Conservation (phyloP, 2,797 vertebrate genomes). For the Onychomys torridus region DNA sequence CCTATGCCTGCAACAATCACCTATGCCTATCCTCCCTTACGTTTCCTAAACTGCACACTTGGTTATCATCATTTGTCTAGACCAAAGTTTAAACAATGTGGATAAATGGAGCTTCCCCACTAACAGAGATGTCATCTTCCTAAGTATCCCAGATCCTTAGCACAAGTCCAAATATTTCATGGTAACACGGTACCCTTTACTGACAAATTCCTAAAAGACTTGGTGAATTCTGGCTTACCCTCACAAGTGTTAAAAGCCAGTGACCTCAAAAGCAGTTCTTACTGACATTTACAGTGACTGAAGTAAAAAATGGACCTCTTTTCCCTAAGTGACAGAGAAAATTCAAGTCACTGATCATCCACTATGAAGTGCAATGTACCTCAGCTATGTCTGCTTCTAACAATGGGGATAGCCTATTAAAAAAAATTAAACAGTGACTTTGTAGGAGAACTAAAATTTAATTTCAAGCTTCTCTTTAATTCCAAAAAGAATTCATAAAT, state of each 20-base stretch:
- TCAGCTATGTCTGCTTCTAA: slow-evolving; percentile 48
- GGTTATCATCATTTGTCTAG: slow-evolving; percentile 31
- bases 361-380: slow-evolving; percentile 44
- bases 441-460: neutral
- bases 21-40: slow-evolving; percentile 33
- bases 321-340: slow-evolving; percentile 71
- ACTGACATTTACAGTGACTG: slow-evolving; percentile 73
- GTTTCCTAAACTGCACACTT: slow-evolving; percentile 56
- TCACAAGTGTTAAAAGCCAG: slow-evolving; percentile 77
- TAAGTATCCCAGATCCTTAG: slow-evolving; percentile 49
- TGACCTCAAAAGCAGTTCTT: slow-evolving; percentile 63
- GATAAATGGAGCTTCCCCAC: slow-evolving; percentile 39
- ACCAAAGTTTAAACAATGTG: slow-evolving; percentile 59
- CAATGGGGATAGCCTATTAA: neutral
- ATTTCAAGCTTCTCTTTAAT: slow-evolving; percentile 58
- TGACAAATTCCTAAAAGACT: slow-evolving; percentile 61
- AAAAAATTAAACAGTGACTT: neutral
- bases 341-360: slow-evolving; percentile 67
- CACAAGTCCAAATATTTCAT: slow-evolving; percentile 50
- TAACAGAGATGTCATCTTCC: slow-evolving; percentile 23
- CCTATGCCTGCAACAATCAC: slow-evolving; percentile 14
- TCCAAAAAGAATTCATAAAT: slow-evolving; percentile 45
- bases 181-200: slow-evolving; percentile 70
- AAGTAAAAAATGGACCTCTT: slow-evolving; percentile 57
- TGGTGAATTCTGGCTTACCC: slow-evolving; percentile 63